Conservation (phyloP, 2,797 vertebrate genomes). For the Myotis findleyi region DNA sequence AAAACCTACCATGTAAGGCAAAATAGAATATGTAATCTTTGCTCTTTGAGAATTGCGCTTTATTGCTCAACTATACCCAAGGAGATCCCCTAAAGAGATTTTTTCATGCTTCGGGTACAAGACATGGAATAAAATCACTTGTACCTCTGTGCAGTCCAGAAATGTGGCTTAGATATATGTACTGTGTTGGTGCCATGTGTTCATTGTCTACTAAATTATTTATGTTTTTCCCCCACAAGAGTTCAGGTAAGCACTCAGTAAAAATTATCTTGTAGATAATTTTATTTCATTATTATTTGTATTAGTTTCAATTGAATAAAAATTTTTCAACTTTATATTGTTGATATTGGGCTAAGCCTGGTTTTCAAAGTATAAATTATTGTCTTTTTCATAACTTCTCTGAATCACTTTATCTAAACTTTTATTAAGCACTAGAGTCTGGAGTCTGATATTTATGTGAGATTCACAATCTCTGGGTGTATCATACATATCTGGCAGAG, state of each 20-base stretch:
- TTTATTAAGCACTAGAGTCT: neutral
- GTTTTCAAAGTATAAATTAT: neutral
- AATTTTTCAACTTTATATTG: neutral
- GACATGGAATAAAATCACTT: neutral
- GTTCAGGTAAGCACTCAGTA: neutral
- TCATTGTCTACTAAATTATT: neutral
- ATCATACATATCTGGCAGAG: neutral
- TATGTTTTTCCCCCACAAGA: rapidly evolving
- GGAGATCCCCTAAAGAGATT: neutral
- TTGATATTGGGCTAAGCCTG: neutral
- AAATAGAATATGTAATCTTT: neutral
- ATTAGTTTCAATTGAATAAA: neutral
- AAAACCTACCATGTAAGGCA: neutral
- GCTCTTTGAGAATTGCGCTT: neutral
- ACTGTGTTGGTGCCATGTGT: neutral
- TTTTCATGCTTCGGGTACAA: neutral
- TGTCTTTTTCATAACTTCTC: neutral
- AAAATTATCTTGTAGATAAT: neutral
- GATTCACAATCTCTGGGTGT: neutral
- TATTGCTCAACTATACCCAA: neutral
- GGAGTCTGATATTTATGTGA: neutral
- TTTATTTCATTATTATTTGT: neutral
- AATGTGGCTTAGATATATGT: neutral
- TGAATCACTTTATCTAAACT: neutral
- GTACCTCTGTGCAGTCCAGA: neutral